A percentile compares a stretch with the other conserved stretches of the same genome.
Conservation (phyloP, 2,888 invertebrate species). For the Operophtera brumata region DNA sequence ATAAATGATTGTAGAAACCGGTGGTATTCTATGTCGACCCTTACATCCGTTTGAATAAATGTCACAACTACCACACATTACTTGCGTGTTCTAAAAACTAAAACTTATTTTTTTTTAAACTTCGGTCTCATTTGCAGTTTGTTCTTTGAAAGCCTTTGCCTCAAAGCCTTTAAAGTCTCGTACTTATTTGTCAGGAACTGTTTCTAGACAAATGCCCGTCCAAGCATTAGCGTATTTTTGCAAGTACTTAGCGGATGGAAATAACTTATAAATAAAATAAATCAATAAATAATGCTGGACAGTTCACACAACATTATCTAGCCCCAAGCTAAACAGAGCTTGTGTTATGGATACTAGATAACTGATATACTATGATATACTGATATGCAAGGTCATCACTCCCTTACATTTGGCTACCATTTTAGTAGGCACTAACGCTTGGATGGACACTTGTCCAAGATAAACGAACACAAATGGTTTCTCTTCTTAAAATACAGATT, state of each 20-base stretch:
- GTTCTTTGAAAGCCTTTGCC: background rate
- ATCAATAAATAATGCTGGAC: no score
- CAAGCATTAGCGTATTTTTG: background rate
- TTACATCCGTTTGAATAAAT: no score
- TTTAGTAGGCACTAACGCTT: background rate
- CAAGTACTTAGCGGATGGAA: no score
- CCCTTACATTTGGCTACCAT: no score
- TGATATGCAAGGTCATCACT: no score
- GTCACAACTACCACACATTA: constrained; percentile 1
- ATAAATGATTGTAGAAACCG: no score
- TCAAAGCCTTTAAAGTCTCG: constrained; percentile 4
- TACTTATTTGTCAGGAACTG: constrained; percentile 5
- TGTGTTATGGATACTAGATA: no score
- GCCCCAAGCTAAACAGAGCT: no score
- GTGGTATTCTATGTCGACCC: no score
- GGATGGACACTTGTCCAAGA: background rate
- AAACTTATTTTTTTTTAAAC: background rate
- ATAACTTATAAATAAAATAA: no score
- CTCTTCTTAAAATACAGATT: constrained; percentile 12
- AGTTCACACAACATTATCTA: no score
- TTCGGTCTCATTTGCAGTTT: constrained; percentile 7
- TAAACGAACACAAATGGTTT: constrained; percentile 18
- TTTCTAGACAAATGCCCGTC: background rate
- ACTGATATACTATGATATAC: no score
- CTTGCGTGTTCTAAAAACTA: background rate